A percentile compares a stretch with the other conserved stretches of the same genome.
phyloP scores from a whole-genome alignment of 2,797 vertebrate genomes.

The Nyctibius grandis region DNA sequence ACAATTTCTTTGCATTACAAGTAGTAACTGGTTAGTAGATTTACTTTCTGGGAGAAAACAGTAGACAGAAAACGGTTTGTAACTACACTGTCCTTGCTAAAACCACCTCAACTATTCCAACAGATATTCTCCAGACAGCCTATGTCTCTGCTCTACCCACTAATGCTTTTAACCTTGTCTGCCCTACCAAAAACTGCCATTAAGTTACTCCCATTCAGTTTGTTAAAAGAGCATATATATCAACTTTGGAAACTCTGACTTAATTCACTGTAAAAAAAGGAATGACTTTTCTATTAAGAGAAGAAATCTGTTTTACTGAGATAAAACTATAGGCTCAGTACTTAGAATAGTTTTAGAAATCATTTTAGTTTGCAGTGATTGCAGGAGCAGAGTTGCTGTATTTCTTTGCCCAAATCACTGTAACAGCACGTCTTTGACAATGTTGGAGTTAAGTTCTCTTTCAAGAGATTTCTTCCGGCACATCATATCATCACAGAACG shows the following conservation, averaged over 20 bases:
- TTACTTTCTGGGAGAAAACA: not conserved
- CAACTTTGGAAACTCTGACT: not conserved
- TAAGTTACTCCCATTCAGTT: not conserved
- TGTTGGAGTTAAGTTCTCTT: not conserved
- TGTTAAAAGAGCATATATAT: not conserved
- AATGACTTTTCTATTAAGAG: not conserved
- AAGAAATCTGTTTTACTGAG: not conserved
- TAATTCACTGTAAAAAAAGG: not conserved
- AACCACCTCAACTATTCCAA: not conserved
- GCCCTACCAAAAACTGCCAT: not conserved
- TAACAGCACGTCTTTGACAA: not conserved
- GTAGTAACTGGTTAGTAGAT: not conserved
- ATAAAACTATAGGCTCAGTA: not conserved
- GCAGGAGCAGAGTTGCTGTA: not conserved
- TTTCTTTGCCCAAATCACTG: not conserved
- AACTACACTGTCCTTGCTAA: not conserved
- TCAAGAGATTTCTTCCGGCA: not conserved
- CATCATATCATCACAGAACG: not conserved
- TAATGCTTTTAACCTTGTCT: slow-evolving; percentile 26
- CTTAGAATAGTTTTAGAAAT: not conserved
- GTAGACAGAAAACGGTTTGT: not conserved
- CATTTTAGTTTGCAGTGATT: not conserved
- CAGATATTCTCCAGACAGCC: not conserved
- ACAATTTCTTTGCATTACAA: not conserved
- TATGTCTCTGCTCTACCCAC: not conserved